These are phyloP conservation scores for Siniperca undulata DNA, from an alignment of 2,797 vertebrate species.

Conservation along the genomic window DNA sequence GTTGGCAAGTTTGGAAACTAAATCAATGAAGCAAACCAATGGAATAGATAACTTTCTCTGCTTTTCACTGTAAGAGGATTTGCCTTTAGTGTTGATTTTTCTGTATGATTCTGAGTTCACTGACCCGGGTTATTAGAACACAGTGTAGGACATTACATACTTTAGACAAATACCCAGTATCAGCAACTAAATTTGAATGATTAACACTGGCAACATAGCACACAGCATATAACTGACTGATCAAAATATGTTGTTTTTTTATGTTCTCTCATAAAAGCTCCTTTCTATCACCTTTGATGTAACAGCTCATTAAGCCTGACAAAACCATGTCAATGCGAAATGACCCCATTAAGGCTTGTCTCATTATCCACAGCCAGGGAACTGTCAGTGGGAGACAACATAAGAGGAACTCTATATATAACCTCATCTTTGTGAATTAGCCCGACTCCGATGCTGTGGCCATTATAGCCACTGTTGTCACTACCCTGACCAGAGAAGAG, in stretches of 20 bases:
- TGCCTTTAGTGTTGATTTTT: conserved; percentile 26
- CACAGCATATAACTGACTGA: conserved; percentile 29
- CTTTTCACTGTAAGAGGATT: conserved; percentile 37
- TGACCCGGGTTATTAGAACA: conserved; percentile 33
- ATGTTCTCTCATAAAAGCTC: conserved; percentile 61
- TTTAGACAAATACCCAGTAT: conserved; percentile 28
- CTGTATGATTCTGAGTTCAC: conserved; percentile 24
- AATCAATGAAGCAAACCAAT: conserved; percentile 67
- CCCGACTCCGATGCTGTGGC: conserved; percentile 47
- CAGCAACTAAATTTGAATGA: conserved; percentile 29
- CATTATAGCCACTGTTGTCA: conserved; percentile 77
- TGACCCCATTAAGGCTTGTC: conserved; percentile 79
- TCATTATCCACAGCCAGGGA: conserved; percentile 77
- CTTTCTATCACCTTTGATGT: conserved; percentile 76
- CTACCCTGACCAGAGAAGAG: conserved; percentile 51
- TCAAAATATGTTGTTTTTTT: conserved; percentile 64
- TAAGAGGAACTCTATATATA: conserved; percentile 76
- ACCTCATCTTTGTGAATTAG: conserved; percentile 76
- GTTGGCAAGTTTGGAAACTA: conserved; percentile 60
- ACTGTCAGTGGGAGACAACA: conserved; percentile 77
- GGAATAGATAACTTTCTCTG: conserved; percentile 39
- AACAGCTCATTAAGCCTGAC: conserved; percentile 78
- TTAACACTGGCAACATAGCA: conserved; percentile 29
- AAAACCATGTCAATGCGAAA: conserved; percentile 78
- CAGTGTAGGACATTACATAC: conserved; percentile 10